These are phyloP conservation scores for Conger conger DNA, from an alignment of 2,113 vertebrate species.

Conservation along the genomic window DNA sequence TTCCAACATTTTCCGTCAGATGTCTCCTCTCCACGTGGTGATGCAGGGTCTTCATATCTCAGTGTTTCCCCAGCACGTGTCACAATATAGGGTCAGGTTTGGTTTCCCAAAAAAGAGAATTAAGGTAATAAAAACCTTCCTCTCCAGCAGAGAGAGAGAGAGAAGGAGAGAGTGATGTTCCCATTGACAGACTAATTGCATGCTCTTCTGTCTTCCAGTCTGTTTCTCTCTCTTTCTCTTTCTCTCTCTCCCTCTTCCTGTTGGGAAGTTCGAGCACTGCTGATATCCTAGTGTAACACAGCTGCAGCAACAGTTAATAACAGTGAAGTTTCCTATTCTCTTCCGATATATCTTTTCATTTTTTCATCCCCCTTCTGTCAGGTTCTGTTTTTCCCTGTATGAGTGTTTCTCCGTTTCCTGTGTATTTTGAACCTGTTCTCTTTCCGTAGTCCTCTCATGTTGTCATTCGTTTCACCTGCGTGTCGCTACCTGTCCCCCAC, in stretches of 20 bases:
- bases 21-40: too few relatives aligned
- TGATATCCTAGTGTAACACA: neutral
- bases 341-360: too few relatives aligned
- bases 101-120: neutral
- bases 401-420: neutral
- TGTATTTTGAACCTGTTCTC: too few relatives aligned
- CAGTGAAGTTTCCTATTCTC: neutral
- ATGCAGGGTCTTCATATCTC: too few relatives aligned
- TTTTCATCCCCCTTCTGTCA: too few relatives aligned
- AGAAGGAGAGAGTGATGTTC: constrained; percentile 10
- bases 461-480: too few relatives aligned
- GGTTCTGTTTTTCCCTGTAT: too few relatives aligned
- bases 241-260: neutral
- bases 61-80: neutral
- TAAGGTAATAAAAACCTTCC: neutral
- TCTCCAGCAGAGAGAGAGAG: neutral
- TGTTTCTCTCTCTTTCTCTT: neutral
- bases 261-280: neutral
- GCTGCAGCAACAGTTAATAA: neutral
- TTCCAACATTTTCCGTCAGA: too few relatives aligned
- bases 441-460: too few relatives aligned
- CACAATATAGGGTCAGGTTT: neutral
- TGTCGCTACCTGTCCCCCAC: too few relatives aligned
- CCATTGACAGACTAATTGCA: constrained; percentile 22
- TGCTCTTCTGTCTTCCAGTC: neutral